Evolutionary conservation across 2,888 invertebrate genomes (phyloP).

Genomic region (Drosophila antonietae): DNA sequence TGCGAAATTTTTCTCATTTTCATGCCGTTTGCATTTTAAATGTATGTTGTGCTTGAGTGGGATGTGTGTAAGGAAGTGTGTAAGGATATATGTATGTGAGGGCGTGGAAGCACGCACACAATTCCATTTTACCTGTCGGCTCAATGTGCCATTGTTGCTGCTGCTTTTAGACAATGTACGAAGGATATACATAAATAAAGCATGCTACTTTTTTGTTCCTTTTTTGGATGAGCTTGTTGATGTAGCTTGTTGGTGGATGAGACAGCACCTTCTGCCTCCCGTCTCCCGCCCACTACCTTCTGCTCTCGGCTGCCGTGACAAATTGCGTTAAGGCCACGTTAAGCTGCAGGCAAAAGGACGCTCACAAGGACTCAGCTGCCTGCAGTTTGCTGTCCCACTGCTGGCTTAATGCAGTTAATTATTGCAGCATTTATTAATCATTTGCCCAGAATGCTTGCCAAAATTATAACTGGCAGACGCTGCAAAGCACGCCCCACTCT

Average conservation of each 20-base stretch:
- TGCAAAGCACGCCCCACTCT: slow-evolving; percentile 40
- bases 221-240: slow-evolving; percentile 47
- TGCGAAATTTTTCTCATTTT: slow-evolving; percentile 57
- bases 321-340: slow-evolving; percentile 75
- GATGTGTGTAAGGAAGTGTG: slow-evolving; percentile 10
- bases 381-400: slow-evolving; percentile 22
- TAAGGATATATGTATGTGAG: background rate
- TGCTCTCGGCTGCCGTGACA: slow-evolving; percentile 60
- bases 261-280: background rate
- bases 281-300: slow-evolving; percentile 12
- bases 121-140: slow-evolving; percentile 72
- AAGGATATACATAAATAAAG: slow-evolving; percentile 43
- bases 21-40: slow-evolving; percentile 50
- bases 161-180: slow-evolving; percentile 36
- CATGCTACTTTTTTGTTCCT: slow-evolving; percentile 7
- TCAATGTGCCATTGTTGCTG: slow-evolving; percentile 52
- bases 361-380: slow-evolving; percentile 18
- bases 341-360: slow-evolving; percentile 60
- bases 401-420: slow-evolving; percentile 71
- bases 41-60: slow-evolving; percentile 26
- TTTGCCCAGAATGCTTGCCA: slow-evolving; percentile 31
- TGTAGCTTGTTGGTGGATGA: slow-evolving; percentile 3
- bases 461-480: slow-evolving; percentile 38
- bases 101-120: slow-evolving; percentile 33
- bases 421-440: slow-evolving; percentile 69